phyloP scores from a whole-genome alignment of 2,113 vertebrate genomes.

The Mixornis gularis region DNA sequence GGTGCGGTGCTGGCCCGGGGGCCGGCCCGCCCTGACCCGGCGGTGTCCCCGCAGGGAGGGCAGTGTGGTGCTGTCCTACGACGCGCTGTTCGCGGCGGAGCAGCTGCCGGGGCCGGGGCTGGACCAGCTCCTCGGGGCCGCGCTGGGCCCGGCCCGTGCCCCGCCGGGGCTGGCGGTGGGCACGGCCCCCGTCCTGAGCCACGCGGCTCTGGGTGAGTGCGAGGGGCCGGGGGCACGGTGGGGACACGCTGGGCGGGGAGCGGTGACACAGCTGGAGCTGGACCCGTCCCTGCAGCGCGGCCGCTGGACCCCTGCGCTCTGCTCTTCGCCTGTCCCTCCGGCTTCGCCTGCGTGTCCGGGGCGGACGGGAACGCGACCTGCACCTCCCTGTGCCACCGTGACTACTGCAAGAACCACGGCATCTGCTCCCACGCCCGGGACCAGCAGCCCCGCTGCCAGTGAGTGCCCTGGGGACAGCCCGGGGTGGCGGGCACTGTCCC shows the following conservation, averaged over 20 bases:
- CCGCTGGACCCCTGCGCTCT: constrained; percentile 68
- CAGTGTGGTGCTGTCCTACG: constrained; percentile 66
- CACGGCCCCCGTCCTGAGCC: constrained; percentile 61
- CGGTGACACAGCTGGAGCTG: rapidly evolving
- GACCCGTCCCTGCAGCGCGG: constrained; percentile 13
- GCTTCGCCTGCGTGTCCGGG: constrained; percentile 68
- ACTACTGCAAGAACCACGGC: constrained; percentile 82
- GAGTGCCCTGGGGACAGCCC: not conserved
- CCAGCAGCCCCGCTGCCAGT: constrained; percentile 79
- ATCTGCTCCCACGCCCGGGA: constrained; percentile 78
- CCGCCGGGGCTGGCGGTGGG: constrained; percentile 42
- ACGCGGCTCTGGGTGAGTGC: constrained; percentile 71
- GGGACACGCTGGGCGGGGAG: not conserved
- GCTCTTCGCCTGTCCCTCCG: constrained; percentile 74
- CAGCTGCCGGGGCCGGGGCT: constrained; percentile 41
- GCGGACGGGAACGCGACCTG: constrained; percentile 69
- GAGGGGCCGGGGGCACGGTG: not conserved
- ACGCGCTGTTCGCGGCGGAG: constrained; percentile 69
- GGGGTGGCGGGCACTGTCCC: rapidly evolving
- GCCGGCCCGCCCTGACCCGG: rapidly evolving
- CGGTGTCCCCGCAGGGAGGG: constrained; percentile 53
- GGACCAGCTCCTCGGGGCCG: constrained; percentile 51
- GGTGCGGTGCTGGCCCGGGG: rapidly evolving
- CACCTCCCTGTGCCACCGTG: constrained; percentile 76
- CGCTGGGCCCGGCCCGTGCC: constrained; percentile 23